Evolutionary conservation across 2,113 vertebrate species (phyloP).

Genomic region (Lampris megalopsis): DNA sequence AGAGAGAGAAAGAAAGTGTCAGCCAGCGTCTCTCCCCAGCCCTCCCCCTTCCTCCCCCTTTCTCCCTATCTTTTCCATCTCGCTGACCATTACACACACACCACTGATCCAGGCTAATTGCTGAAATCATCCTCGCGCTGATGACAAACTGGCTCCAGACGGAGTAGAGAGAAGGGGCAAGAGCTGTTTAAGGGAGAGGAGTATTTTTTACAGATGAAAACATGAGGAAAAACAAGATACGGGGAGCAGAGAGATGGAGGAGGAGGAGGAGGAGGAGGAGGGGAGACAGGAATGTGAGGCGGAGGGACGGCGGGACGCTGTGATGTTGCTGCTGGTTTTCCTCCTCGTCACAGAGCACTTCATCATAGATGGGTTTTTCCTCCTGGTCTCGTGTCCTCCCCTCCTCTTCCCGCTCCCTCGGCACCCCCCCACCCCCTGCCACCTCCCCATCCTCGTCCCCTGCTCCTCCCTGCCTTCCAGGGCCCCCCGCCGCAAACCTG

Average conservation of each 20-base stretch:
- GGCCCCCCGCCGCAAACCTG: constrained; percentile 80
- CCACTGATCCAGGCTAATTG: constrained; percentile 52
- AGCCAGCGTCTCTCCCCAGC: background rate
- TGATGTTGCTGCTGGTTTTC: constrained; percentile 68
- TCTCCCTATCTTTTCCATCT: constrained; percentile 8
- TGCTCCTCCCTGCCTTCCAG: constrained; percentile 59
- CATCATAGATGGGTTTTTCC: constrained; percentile 83
- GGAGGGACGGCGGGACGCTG: constrained; percentile 60
- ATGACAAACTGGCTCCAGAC: constrained; percentile 29
- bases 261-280: constrained; percentile 15
- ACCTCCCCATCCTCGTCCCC: constrained; percentile 61
- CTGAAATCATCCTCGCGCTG: constrained; percentile 43
- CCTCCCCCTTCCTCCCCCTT: background rate
- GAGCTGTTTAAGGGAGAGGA: constrained; percentile 24
- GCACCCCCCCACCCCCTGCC: constrained; percentile 19
- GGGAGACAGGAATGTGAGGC: constrained; percentile 59
- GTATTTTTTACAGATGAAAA: constrained; percentile 30
- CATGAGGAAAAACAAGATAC: constrained; percentile 29
- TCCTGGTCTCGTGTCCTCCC: constrained; percentile 48
- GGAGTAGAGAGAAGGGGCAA: background rate
- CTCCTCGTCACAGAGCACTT: constrained; percentile 76
- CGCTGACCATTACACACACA: constrained; percentile 17
- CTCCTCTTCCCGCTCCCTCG: constrained; percentile 5
- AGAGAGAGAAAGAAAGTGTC: background rate
- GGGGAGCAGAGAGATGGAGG: constrained; percentile 35